Evolutionary conservation across 92 coral and sea anemone genomes (phyloP).

Genomic region (Parazoanthus swiftii): DNA sequence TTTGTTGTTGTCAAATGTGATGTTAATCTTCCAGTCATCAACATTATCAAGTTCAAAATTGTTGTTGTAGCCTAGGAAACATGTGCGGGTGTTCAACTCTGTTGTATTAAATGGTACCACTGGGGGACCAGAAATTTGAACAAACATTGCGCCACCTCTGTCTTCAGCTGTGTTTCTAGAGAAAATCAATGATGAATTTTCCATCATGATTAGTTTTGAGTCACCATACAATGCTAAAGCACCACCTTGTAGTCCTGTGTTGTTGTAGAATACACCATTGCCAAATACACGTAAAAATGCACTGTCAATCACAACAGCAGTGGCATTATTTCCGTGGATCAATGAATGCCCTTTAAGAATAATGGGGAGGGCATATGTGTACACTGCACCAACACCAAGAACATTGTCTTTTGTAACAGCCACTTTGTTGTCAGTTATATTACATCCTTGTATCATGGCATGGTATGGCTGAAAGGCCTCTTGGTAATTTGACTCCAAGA

Average conservation of each 20-base stretch:
- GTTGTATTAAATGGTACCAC: conserved; percentile 86
- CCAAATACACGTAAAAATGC: conserved; percentile 59
- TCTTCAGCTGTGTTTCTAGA: conserved; percentile 58
- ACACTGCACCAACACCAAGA: conserved; percentile 86
- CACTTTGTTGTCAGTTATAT: conserved; percentile 58
- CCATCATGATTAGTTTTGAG: conserved; percentile 73
- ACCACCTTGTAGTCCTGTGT: conserved; percentile 86
- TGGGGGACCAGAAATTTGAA: conserved; percentile 72
- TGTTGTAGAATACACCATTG: conserved; percentile 58
- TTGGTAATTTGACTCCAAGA: conserved; percentile 30
- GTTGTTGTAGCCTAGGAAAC: conserved; percentile 72
- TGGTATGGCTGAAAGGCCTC: conserved; percentile 54
- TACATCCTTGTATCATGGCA: conserved; percentile 62
- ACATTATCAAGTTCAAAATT: conserved; percentile 24
- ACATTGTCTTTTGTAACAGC: conserved; percentile 53
- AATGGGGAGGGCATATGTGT: conserved; percentile 68
- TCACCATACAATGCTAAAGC: conserved; percentile 85
- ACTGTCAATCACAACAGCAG: conserved; percentile 89
- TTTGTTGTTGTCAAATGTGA: conserved; percentile 73
- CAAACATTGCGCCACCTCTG: conserved; percentile 91
- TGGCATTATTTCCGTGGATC: conserved; percentile 56
- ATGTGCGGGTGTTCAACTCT: conserved; percentile 72
- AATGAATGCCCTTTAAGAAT: conserved; percentile 50
- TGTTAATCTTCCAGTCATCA: conserved; percentile 59
- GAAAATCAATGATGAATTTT: conserved; percentile 59